phyloP scores from a whole-genome alignment of 2,113 vertebrate genomes.

The Eonycteris spelaea region DNA sequence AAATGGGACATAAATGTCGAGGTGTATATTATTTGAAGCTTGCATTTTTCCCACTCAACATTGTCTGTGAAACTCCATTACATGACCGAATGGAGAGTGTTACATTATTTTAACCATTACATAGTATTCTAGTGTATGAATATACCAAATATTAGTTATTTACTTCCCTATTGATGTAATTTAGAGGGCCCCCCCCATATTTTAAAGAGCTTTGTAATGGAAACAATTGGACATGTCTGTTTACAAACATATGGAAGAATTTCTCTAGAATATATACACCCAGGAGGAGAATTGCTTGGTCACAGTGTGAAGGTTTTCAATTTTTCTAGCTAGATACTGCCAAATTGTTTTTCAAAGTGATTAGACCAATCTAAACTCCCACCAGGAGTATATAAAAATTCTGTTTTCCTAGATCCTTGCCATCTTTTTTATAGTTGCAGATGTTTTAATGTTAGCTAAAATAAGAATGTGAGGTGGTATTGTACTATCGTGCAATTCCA shows the following conservation, averaged over 20 bases:
- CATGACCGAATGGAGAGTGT: background rate
- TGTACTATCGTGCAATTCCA: background rate
- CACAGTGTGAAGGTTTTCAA: background rate
- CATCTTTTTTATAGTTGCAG: background rate
- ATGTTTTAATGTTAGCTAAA: background rate
- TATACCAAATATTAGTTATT: background rate
- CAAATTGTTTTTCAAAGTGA: constrained; percentile 40
- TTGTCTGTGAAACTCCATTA: background rate
- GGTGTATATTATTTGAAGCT: background rate
- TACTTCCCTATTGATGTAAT: background rate
- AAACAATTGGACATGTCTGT: background rate
- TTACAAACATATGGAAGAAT: background rate
- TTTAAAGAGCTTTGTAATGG: background rate
- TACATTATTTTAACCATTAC: constrained; percentile 13
- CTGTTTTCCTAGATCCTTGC: background rate
- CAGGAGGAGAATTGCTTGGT: background rate
- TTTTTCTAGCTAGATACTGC: background rate
- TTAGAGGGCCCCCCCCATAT: background rate
- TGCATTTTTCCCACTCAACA: background rate
- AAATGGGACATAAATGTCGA: background rate
- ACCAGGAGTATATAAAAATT: background rate
- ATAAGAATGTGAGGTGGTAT: background rate
- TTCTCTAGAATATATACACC: background rate
- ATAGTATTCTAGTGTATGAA: constrained; percentile 10
- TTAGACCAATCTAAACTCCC: constrained; percentile 32